Evolutionary conservation across 2,113 vertebrate genomes (phyloP), one percentile per base, ranked within the genome.

Genomic region (Barbus barbus): DNA sequence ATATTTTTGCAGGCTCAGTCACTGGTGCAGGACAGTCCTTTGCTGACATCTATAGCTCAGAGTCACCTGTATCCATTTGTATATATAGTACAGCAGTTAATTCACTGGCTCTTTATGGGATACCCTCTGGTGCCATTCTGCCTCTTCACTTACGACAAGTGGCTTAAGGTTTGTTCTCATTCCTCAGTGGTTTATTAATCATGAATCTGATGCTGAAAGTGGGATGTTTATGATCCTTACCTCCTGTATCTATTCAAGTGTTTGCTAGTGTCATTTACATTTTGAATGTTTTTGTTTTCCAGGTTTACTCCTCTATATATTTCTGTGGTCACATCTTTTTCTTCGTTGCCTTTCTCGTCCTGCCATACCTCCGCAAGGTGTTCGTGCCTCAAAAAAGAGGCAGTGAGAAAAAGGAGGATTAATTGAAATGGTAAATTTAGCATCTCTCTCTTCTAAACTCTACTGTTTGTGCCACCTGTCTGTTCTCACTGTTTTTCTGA

Each of bases 101-200:
- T 96, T 86, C 98, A 99, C 91, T 98, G 96, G 98, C 95, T 98
- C 86, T 97, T 99, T 77, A 97, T 99, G 97, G 97, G 97, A 31
- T 99, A 99, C 90, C 95, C 97, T 2, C 92, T 99, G 46, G 95
- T 97, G 76, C 93, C 97, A 74, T 99, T 99, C 84, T 97, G 96
- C 90, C 96, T 99, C 93, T 98, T 99, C 93, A 95, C 95, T 0
- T 99, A 95, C 89, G 97, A 99, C 93, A 99, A 97, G 89, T 99
- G 98, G 97, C 90, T 98, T 26, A 96, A 98, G 96, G 98, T 97
- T 90, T 87, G 51, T 78, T 24, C 4, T 44, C 4, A 5, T 20
- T 41, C 5, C 75, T 77, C 48, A 36, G 75, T 9, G n/a, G n/a
- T n/a, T n/a, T n/a, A n/a, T n/a, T n/a, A n/a, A 38, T 8, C 5